Conservation (phyloP, 2,888 invertebrate species). For the Caenorhabditis sp. region DNA sequence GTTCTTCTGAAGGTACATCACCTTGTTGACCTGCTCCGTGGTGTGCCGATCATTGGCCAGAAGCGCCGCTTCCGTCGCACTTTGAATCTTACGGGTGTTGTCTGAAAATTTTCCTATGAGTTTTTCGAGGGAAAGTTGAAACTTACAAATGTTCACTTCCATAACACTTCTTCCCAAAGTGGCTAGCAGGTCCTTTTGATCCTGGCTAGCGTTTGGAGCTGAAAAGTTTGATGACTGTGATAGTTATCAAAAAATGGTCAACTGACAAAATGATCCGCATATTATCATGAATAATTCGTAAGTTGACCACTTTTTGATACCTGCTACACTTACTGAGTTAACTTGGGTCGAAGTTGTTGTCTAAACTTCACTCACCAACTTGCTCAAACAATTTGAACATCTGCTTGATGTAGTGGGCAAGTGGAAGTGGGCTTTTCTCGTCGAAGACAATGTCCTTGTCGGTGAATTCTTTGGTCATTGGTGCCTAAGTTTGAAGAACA, state of each 20-base stretch:
- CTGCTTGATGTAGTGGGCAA: neutral
- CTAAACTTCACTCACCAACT: no score
- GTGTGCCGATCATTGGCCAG: no score
- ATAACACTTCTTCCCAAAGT: neutral
- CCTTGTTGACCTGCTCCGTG: no score
- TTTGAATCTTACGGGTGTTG: neutral
- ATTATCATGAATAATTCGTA: no score
- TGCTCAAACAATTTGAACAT: neutral
- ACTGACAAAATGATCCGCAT: neutral
- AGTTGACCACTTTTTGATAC: no score
- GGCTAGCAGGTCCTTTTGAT: neutral
- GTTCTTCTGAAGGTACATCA: no score
- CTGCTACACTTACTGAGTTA: neutral
- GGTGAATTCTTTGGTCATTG: neutral
- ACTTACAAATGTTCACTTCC: neutral
- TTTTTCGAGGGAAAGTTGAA: neutral
- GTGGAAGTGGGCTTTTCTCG: neutral
- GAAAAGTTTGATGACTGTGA: neutral
- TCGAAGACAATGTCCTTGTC: neutral
- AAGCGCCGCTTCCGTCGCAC: no score
- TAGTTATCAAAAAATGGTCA: neutral
- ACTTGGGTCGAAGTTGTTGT: neutral
- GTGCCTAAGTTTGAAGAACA: neutral
- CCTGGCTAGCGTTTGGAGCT: slow-evolving; percentile 10
- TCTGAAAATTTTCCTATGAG: neutral